Conservation (phyloP, 2,888 invertebrate species). For the Pyrrhosoma nymphula region DNA sequence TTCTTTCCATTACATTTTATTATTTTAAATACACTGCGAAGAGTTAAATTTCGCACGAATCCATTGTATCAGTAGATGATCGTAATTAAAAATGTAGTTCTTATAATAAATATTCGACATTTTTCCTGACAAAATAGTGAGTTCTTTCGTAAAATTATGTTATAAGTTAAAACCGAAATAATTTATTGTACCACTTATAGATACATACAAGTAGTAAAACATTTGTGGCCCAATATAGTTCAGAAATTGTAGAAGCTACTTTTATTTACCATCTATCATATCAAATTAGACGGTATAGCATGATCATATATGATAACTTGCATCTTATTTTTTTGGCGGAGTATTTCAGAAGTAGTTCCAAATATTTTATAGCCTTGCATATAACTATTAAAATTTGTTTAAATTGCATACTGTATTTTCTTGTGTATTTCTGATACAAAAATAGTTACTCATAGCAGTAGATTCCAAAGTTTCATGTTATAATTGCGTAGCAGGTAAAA, state of each 20-base stretch:
- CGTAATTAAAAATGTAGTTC: too few species aligned
- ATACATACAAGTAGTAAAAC: too few species aligned
- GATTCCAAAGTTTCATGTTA: neutral
- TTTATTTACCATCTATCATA: neutral
- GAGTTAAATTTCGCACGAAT: too few species aligned
- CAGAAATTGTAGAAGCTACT: neutral
- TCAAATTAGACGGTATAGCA: neutral
- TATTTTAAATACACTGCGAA: too few species aligned
- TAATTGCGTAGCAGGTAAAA: neutral
- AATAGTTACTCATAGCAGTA: neutral
- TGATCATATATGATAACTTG: neutral
- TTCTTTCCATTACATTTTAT: too few species aligned
- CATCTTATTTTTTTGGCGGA: neutral
- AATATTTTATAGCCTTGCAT: neutral
- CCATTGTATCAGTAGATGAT: too few species aligned
- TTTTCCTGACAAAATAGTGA: too few species aligned
- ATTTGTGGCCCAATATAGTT: neutral
- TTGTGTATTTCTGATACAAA: neutral
- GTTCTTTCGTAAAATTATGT: too few species aligned
- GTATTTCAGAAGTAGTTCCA: neutral
- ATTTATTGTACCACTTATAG: too few species aligned
- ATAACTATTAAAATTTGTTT: neutral
- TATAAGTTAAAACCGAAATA: too few species aligned
- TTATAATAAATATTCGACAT: too few species aligned
- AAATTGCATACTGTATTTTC: constrained; percentile 23